Conservation (phyloP, 37 sponge, comb jelly and placozoan genomes). For the Cliona cf. orientalis region DNA sequence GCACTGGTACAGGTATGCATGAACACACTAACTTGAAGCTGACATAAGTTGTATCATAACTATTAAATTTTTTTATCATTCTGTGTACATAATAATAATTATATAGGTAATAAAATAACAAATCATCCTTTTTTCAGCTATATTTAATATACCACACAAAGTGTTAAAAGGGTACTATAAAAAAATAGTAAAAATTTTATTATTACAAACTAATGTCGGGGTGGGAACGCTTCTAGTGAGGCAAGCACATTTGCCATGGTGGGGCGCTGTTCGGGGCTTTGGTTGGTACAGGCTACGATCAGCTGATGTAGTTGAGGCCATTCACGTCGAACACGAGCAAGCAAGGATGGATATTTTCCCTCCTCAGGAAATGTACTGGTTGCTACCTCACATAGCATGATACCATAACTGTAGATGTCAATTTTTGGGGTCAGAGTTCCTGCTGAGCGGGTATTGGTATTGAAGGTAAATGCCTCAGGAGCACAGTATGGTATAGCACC, state of each 20-base stretch:
- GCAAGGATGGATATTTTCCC: background rate
- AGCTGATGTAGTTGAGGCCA: slow-evolving; percentile 1
- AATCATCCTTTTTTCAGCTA: too few relatives aligned
- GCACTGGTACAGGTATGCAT: slow-evolving; percentile 88
- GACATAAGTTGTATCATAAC: too few relatives aligned
- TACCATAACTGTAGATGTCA: slow-evolving; percentile 83
- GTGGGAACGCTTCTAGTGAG: too few relatives aligned
- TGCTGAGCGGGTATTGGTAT: background rate
- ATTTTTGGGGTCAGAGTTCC: slow-evolving; percentile 66
- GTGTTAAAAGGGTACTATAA: too few relatives aligned
- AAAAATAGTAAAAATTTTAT: too few relatives aligned
- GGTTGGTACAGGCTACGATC: slow-evolving; percentile 20
- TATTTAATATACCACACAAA: too few relatives aligned
- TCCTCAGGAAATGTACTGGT: slow-evolving; percentile 37
- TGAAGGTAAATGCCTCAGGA: slow-evolving; percentile 52
- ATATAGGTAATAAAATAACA: too few relatives aligned
- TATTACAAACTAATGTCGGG: too few relatives aligned
- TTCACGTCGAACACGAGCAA: background rate
- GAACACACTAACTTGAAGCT: too few relatives aligned
- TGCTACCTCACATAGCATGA: slow-evolving; percentile 60
- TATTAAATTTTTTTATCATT: too few relatives aligned
- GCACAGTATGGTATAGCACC: slow-evolving; percentile 66
- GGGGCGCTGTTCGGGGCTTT: slow-evolving; percentile 6
- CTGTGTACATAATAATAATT: too few relatives aligned
- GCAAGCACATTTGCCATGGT: slow-evolving; percentile 8